Evolutionary conservation across 2,888 invertebrate species (phyloP), one percentile per base, ranked within the genome.

Genomic region (Cryptophagus acutangulus): DNA sequence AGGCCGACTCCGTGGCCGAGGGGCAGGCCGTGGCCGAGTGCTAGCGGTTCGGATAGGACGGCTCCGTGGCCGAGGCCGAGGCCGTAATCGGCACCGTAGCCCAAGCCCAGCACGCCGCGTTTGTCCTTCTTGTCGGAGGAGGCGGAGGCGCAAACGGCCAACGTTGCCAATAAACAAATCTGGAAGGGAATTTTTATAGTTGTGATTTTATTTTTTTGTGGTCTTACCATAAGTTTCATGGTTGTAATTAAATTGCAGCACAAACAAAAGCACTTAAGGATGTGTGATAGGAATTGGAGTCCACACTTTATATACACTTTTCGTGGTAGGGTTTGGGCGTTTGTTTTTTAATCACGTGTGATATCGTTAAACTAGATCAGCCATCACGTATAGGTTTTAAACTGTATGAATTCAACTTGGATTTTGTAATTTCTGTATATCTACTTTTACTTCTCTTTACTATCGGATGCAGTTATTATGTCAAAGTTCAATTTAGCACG

Each of bases 281-380:
- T 49, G 49, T 54, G 43, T 54, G 54, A 40, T 49, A 38, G 39
- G 40, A 41, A 40, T 38, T 30, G 42, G 38, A 25, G 33, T 31
- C 41, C 36, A 41, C 13, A 40, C 46, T 52, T 47, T 54, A 51
- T 52, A 52, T 49, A 49, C 35, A 26, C 9, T 26, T 41, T 45
- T 36, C 34, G 53, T 53, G 55, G 58, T 49, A 58, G 53, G 56
- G 55, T 52, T 42, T 36, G 26, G 17, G 43, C 41, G 44, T 41
- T 40, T 46, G 41, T 49, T 54, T 52, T 49, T 51, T 49, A 51
- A 51, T 51, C 49, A 51, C 52, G 53, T 52, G 50, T 52, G 31
- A 53, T 48, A 49, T 48, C 38, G 45, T 38, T 49, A 43, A 55
- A 51, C 53, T 55, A 55, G 55, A 52, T 53, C 53, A 55, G 48